Evolutionary conservation across 92 coral and sea anemone species (phyloP), one percentile per base, ranked within the genome.

Genomic region (Heteractis magnifica): DNA sequence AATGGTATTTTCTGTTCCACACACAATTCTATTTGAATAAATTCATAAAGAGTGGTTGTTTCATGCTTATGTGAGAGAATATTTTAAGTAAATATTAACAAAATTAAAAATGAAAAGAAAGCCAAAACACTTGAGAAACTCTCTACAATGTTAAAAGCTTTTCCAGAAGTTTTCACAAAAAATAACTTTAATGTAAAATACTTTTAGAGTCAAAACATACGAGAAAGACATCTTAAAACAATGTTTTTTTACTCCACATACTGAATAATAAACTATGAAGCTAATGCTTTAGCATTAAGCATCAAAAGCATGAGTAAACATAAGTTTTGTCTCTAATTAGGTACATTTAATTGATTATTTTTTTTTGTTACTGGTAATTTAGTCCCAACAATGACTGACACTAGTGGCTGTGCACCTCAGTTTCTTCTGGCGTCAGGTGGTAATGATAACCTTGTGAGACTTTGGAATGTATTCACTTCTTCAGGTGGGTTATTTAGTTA

Each of bases 401-500:
- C 99, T 56, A 96, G 98, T 90, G 99, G 98, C 55, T 89, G 94
- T 90, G 98, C 98, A 0, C 99, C 99, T 60, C 97, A 94, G 50
- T 96, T 96, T 76, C 72, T 96, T 55, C 85, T 96, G 77, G 99
- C 94, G 21, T 84, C 99, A 76, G 98, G 97, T 83, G 99, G 99
- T 12, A 93, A 89, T 83, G 99, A 94, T 60, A 96, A 94, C 83
- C 93, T 96, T 88, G 98, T 96, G 3, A 85, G 92, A 65, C 94
- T 96, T 1, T 96, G 99, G 99, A 88, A 90, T 85, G 80, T 94
- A 19, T 94, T 90, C 76, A 96, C 99, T 44, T 98, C 92, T 50
- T 96, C 99, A 80, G 99, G 99, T 96, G 71, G 21, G 84, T 51
- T 12, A 76, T 75, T 0, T 53, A 65, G 9, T 13, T n/a, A 7